Percentiles rank a stretch among this genome's conserved stretches.
These are phyloP conservation scores for Cirrhinus molitorella DNA, from an alignment of 2,797 vertebrate genomes.

Conservation along the genomic window DNA sequence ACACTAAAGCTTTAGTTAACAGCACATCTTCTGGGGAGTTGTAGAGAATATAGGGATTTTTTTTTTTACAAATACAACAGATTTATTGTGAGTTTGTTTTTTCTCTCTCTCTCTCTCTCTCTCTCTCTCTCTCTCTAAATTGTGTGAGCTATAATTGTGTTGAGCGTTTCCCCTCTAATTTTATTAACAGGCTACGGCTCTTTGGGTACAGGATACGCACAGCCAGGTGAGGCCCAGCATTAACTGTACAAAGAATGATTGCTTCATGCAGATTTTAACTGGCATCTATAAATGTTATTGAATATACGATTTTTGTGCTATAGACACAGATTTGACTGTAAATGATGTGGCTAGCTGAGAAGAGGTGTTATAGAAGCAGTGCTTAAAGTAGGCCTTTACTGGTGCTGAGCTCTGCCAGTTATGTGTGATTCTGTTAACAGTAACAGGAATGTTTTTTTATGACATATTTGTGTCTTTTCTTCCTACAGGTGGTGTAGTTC, in stretches of 20 bases:
- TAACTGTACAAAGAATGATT: not conserved
- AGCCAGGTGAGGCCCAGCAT: conserved; percentile 52
- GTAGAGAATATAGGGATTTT: not conserved
- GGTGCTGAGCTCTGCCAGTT: not conserved
- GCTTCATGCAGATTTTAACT: not conserved
- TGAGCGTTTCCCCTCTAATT: conserved; percentile 48
- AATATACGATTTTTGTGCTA: not conserved
- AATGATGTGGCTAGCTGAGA: not conserved
- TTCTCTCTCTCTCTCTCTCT: too few relatives aligned
- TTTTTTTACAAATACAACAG: not conserved
- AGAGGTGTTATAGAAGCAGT: too few relatives aligned
- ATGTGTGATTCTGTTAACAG: not conserved
- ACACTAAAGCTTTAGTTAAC: not conserved
- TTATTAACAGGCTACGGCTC: conserved; percentile 54
- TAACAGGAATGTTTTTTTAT: not conserved
- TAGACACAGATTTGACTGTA: not conserved
- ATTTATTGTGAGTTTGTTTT: not conserved
- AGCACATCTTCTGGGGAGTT: not conserved
- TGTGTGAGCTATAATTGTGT: not conserved
- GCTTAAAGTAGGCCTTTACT: not conserved
- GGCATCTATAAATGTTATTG: not conserved
- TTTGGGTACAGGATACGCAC: conserved; percentile 54
- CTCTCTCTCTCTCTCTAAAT: not conserved
- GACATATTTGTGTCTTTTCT: conserved; percentile 8
- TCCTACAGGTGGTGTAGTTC: conserved; percentile 62